These are phyloP conservation scores for Lepidochrysops patricia DNA, from an alignment of 2,888 invertebrate genomes.

Conservation along the genomic window DNA sequence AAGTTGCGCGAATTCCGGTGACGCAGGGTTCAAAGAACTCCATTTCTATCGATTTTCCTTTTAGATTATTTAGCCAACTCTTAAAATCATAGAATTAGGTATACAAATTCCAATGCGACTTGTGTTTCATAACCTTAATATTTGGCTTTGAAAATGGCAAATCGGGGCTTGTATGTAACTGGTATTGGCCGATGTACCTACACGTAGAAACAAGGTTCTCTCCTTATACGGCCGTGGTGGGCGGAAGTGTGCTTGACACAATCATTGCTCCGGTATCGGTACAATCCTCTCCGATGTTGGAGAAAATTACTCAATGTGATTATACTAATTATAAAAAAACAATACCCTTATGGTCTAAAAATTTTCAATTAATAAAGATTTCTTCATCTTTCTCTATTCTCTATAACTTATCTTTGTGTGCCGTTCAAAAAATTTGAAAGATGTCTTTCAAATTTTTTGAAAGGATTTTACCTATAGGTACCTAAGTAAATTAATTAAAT, in stretches of 20 bases:
- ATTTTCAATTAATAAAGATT: too few relatives aligned
- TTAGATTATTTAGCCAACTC: too few relatives aligned
- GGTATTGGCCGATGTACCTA: slow-evolving; percentile 39
- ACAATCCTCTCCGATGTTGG: slow-evolving; percentile 16
- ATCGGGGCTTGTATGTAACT: not conserved
- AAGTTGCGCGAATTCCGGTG: not conserved
- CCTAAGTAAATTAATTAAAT: too few relatives aligned
- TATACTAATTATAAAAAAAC: too few relatives aligned
- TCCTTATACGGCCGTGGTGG: slow-evolving; percentile 52
- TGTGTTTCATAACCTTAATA: not conserved
- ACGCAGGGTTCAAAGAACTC: not conserved
- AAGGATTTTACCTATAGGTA: too few relatives aligned
- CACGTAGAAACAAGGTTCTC: slow-evolving; percentile 53
- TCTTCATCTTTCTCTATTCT: too few relatives aligned
- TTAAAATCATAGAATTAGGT: too few relatives aligned
- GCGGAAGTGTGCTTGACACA: slow-evolving; percentile 51
- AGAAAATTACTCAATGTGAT: not conserved
- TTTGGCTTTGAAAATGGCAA: not conserved
- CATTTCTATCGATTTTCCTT: too few relatives aligned
- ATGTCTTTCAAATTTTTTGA: too few relatives aligned
- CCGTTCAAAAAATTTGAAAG: too few relatives aligned
- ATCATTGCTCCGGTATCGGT: slow-evolving; percentile 19
- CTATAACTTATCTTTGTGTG: too few relatives aligned
- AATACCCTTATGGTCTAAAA: not conserved
- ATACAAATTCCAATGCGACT: not conserved